These are phyloP conservation scores for Pseudomugil gertrudae DNA, from an alignment of 2,797 vertebrate species.

Conservation along the genomic window DNA sequence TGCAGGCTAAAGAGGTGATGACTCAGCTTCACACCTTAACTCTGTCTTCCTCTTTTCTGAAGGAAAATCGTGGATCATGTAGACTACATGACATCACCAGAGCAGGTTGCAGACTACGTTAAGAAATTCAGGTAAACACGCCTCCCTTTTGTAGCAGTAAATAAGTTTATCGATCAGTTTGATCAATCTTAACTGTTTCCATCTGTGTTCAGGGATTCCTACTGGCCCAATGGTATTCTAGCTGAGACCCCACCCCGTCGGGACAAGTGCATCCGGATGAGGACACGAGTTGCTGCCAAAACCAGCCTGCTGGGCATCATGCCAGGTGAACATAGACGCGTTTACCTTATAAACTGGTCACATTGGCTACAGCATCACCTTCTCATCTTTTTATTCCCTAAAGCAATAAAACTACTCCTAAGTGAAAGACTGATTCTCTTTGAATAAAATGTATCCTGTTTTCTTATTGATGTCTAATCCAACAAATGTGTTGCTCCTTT, in stretches of 20 bases:
- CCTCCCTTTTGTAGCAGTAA: neutral
- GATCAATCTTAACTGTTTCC: neutral
- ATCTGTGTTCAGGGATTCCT: conserved; percentile 87
- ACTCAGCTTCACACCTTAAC: conserved; percentile 1
- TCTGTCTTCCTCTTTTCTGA: conserved; percentile 53
- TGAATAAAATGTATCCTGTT: neutral
- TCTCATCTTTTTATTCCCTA: neutral
- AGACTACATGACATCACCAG: conserved; percentile 96
- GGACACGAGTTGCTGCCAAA: conserved; percentile 94
- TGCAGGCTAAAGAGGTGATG: too few species aligned
- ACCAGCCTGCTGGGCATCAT: conserved; percentile 95
- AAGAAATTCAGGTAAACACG: conserved; percentile 94
- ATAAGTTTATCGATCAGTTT: neutral
- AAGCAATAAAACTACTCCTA: neutral
- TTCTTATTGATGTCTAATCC: neutral
- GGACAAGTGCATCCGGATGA: conserved; percentile 95
- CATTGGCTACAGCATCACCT: neutral
- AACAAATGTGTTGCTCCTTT: neutral
- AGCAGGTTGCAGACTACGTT: conserved; percentile 97
- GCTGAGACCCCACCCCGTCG: conserved; percentile 91
- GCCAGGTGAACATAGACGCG: conserved; percentile 85
- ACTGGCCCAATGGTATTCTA: conserved; percentile 98
- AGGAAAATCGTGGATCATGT: conserved; percentile 99
- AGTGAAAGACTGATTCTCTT: neutral
- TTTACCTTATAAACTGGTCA: neutral